Base-by-base conservation (phyloP, 2,888 invertebrate species). In the Cyclophora albipunctata region DNA sequence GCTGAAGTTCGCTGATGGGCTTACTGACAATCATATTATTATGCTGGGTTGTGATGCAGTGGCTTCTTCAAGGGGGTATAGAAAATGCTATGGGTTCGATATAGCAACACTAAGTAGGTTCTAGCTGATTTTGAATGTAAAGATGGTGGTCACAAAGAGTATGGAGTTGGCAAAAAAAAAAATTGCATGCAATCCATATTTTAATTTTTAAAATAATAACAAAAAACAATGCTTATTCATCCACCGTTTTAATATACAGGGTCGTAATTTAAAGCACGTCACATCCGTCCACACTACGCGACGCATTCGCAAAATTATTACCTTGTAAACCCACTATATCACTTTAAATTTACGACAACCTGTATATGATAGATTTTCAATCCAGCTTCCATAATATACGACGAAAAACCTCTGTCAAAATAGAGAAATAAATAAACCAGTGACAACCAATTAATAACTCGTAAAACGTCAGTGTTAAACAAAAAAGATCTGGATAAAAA, bases 281-380 rank as follows among this genome's bases (percentile, higher is more conserved):
- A 84, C 77, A 73, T 71, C 82, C 84, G 86, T 85, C 86, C 86
- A 71, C 87, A 84, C 85, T 84, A 84, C 75, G 78, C 82, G 78
- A 79, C 74, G 79, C 79, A 74, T 73, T 77, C 78, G 73, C 78
- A 80, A 77, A 88, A 81, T 88, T 88, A 88, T 87, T 81, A 78
- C 85, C 81, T 69, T 84, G 85, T 84, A 81, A 58, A 82, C 80
- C 75, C 81, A 85, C 86, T 88, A 87, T 77, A 87, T 88, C 88
- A 88, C 81, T 69, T 78, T 71, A 77, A 85, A 88, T 87, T 88
- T 88, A 88, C 84, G 87, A 83, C 77, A 81, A 82, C 81, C 87
- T 88, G 88, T 84, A 86, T 87, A 88, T 88, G 88, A 88, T 88
- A 86, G 88, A 88, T 88, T 87, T 88, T 88, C 88, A 88, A 88